A percentile compares a stretch with the other conserved stretches of the same genome.
These are phyloP conservation scores for Eurystomus glaucurus DNA, from an alignment of 2,797 vertebrate genomes.

Conservation along the genomic window DNA sequence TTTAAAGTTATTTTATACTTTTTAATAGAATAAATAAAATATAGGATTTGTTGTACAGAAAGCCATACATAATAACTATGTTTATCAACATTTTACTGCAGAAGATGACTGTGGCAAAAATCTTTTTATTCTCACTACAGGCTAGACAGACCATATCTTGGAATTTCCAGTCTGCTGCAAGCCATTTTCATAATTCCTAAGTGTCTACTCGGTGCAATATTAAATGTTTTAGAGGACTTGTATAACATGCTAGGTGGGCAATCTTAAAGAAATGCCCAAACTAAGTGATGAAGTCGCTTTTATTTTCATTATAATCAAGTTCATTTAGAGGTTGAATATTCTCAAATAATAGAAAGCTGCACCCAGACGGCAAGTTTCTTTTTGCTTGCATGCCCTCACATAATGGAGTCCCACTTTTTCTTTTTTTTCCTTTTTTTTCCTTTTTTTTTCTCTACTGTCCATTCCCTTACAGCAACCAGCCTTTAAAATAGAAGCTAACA, in stretches of 20 bases:
- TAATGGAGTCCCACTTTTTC: not conserved
- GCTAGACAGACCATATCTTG: not conserved
- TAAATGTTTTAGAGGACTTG: slow-evolving; percentile 9
- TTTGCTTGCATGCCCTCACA: slow-evolving; percentile 22
- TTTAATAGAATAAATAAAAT: slow-evolving; percentile 74
- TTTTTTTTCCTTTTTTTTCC: not conserved
- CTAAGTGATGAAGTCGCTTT: not conserved
- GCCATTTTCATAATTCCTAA: slow-evolving; percentile 57
- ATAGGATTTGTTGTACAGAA: slow-evolving; percentile 47
- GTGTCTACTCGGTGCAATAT: not conserved
- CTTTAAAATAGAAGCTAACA: slow-evolving; percentile 74
- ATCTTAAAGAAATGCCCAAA: not conserved
- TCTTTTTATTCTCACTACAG: slow-evolving; percentile 39
- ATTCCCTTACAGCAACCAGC: slow-evolving; percentile 69
- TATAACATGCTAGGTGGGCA: not conserved
- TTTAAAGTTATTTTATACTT: slow-evolving; percentile 76
- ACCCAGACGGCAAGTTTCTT: not conserved
- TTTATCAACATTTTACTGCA: slow-evolving; percentile 58
- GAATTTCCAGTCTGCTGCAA: slow-evolving; percentile 12
- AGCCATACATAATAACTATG: slow-evolving; percentile 49
- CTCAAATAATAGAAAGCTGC: not conserved
- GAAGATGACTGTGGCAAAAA: slow-evolving; percentile 68
- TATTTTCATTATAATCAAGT: slow-evolving; percentile 42
- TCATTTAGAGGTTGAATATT: slow-evolving; percentile 36
- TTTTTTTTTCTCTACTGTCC: not conserved